Percentiles rank a stretch among this genome's conserved stretches.
Evolutionary conservation across 2,113 vertebrate genomes (phyloP).

Genomic region (Silurus glanis): DNA sequence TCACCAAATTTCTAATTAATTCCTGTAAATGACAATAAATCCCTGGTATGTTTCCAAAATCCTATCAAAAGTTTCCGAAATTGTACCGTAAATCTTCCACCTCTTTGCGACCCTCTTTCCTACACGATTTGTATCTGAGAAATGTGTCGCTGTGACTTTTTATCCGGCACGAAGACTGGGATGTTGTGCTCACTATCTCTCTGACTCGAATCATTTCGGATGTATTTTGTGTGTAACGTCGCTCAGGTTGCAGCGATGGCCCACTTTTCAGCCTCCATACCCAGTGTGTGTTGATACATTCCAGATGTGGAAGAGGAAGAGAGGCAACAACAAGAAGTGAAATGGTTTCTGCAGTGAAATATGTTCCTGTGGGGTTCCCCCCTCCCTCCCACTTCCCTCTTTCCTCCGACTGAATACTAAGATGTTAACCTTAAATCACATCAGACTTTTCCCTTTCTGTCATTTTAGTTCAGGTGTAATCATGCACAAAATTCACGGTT

Average conservation of each 20-base stretch:
- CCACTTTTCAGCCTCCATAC: slow-evolving; percentile 1
- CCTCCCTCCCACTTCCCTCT: background rate
- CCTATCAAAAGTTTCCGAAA: too few species aligned
- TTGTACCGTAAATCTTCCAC: too few species aligned
- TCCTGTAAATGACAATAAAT: too few species aligned
- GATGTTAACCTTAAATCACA: background rate
- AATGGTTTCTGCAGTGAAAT: background rate
- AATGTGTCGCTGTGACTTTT: too few species aligned
- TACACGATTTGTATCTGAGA: too few species aligned
- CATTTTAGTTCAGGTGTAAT: too few species aligned
- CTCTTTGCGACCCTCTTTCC: too few species aligned
- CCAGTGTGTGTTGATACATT: background rate
- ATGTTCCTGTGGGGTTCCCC: background rate
- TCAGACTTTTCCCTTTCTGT: background rate
- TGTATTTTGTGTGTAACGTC: background rate
- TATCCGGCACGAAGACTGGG: too few species aligned
- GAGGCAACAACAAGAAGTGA: background rate
- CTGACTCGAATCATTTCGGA: background rate
- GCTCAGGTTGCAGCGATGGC: slow-evolving; percentile 26
- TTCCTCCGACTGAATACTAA: background rate
- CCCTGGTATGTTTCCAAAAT: too few species aligned
- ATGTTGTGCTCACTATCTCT: background rate
- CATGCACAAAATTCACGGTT: too few species aligned
- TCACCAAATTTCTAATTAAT: too few species aligned
- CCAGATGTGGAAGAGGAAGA: slow-evolving; percentile 7